A percentile compares a stretch with the other conserved stretches of the same genome.
Evolutionary conservation across 2,113 vertebrate species (phyloP).

Genomic region (Penelope pileata): DNA sequence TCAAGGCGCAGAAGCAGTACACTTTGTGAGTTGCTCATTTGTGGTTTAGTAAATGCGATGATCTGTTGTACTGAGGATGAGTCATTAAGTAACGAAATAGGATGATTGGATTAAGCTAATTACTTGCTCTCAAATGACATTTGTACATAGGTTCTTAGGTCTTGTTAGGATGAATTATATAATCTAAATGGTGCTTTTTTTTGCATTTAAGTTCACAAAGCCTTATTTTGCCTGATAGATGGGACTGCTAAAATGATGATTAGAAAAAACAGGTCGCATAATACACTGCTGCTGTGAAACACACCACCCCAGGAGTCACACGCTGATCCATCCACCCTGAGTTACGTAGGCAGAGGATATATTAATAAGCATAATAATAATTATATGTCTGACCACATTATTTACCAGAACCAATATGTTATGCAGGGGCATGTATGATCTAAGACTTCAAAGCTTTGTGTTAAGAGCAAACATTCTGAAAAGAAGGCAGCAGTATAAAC

Average conservation of each 20-base stretch:
- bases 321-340: neutral
- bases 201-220: too few species aligned
- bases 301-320: neutral
- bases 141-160: neutral
- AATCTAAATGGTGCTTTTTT: neutral
- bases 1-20: neutral
- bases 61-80: slow-evolving; percentile 43
- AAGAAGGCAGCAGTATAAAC: neutral
- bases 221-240: neutral
- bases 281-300: neutral
- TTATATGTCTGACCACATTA: neutral
- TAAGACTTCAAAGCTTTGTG: neutral
- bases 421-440: neutral
- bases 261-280: neutral
- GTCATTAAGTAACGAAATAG: slow-evolving; percentile 43
- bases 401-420: neutral
- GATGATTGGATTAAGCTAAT: slow-evolving; percentile 55
- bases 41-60: neutral
- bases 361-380: neutral
- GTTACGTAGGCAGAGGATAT: neutral
- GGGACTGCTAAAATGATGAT: neutral
- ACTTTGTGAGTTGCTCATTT: slow-evolving; percentile 6
- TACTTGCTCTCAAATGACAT: slow-evolving; percentile 36
- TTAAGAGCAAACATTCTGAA: neutral
- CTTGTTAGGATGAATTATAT: neutral